Evolutionary conservation across 2,888 invertebrate genomes (phyloP).

Genomic region (Nephrotoma appendiculata): DNA sequence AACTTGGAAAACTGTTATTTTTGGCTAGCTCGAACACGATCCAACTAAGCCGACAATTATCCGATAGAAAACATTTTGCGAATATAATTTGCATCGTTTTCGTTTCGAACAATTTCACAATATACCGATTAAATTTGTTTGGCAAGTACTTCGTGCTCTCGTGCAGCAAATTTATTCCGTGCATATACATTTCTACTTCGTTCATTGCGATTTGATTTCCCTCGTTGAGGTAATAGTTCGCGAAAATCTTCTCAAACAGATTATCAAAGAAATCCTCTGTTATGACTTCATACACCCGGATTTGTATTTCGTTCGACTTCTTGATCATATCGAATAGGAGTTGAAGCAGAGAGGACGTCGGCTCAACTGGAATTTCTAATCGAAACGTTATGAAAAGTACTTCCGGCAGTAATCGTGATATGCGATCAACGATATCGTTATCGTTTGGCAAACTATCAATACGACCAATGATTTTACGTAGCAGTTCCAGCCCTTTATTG

Average conservation of each 20-base stretch:
- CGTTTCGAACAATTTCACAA: conserved; percentile 15
- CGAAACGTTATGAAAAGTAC: conserved; percentile 23
- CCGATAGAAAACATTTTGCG: conserved; percentile 25
- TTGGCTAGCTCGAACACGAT: conserved; percentile 28
- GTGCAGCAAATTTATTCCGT: conserved; percentile 23
- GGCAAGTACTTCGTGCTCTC: conserved; percentile 27
- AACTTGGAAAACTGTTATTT: conserved; percentile 25
- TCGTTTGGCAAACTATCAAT: background rate
- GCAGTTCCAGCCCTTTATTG: background rate
- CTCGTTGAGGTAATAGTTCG: background rate
- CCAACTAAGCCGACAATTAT: conserved; percentile 21
- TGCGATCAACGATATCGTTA: conserved; percentile 16
- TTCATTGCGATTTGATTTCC: conserved; percentile 10
- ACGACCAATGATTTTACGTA: background rate
- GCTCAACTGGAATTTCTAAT: conserved; percentile 16
- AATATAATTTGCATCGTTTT: conserved; percentile 26
- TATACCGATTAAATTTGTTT: conserved; percentile 23
- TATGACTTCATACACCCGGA: background rate
- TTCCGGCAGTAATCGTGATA: conserved; percentile 18
- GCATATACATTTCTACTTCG: conserved; percentile 24
- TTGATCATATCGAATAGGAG: background rate
- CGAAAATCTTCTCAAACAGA: conserved; percentile 20
- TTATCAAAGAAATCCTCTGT: conserved; percentile 4
- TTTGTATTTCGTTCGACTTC: background rate
- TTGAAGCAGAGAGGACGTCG: background rate